phyloP scores from a whole-genome alignment of 2,888 invertebrate genomes.

The Eucriotettix oculatus region DNA sequence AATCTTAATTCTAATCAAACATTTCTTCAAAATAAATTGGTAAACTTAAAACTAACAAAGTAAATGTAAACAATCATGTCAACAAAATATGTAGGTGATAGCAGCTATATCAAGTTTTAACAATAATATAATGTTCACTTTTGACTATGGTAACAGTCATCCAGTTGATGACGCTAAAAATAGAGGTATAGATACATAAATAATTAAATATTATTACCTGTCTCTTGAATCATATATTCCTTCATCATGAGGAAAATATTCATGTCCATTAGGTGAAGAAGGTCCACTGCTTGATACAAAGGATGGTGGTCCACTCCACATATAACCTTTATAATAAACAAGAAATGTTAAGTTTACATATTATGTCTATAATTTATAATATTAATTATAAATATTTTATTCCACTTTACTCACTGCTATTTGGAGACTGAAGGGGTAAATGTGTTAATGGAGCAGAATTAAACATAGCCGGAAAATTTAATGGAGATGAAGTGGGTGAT shows the following conservation, averaged over 20 bases:
- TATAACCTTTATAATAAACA: constrained; percentile 28
- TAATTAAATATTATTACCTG: too few relatives aligned
- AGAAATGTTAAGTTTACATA: background rate
- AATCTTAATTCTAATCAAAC: too few relatives aligned
- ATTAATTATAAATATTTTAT: background rate
- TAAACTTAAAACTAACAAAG: too few relatives aligned
- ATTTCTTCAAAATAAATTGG: too few relatives aligned
- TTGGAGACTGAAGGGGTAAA: constrained; percentile 29
- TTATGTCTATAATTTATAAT: background rate
- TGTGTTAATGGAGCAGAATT: constrained; percentile 16
- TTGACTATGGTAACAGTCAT: too few relatives aligned
- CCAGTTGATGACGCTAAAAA: too few relatives aligned
- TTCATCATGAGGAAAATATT: constrained; percentile 29
- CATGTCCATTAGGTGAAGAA: constrained; percentile 60
- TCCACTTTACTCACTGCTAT: constrained; percentile 28
- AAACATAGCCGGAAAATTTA: constrained; percentile 43
- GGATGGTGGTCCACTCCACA: constrained; percentile 74
- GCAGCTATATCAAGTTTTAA: too few relatives aligned
- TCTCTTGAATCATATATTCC: constrained; percentile 17
- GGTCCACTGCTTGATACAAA: constrained; percentile 57
- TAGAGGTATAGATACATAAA: too few relatives aligned
- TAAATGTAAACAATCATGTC: too few relatives aligned
- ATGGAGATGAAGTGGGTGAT: constrained; percentile 55
- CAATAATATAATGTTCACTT: too few relatives aligned
- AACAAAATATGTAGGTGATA: too few relatives aligned